Evolutionary conservation across 35 echinoderm and acorn worm genomes (phyloP).

Genomic region (Holothuria glaberrima): DNA sequence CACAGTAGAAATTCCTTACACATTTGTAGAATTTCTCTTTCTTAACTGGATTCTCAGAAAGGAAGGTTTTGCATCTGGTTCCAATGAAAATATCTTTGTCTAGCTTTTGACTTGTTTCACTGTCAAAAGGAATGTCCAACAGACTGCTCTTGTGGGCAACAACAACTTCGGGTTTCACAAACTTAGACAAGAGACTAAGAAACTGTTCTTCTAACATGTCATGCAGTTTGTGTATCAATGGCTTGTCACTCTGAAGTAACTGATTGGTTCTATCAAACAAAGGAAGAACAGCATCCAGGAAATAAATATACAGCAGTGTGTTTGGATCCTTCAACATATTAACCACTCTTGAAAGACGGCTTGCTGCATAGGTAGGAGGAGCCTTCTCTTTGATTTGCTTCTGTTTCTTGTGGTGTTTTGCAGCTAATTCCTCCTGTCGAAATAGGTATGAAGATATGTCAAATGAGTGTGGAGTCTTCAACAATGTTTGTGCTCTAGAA

Average conservation of each 20-base stretch:
- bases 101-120: no score
- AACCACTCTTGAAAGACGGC: slow-evolving; percentile 30
- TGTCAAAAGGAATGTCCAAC: no score
- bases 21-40: no score
- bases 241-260: slow-evolving; percentile 53
- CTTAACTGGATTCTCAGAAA: no score
- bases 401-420: background rate
- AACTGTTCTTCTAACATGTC: no score
- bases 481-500: background rate
- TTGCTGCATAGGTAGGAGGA: background rate
- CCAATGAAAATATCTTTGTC: no score
- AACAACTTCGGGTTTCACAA: no score
- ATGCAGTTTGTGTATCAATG: slow-evolving; percentile 39
- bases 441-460: background rate
- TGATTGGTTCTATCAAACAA: slow-evolving; percentile 38
- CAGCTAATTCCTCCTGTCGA: slow-evolving; percentile 32
- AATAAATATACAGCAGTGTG: slow-evolving; percentile 54
- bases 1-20: no score
- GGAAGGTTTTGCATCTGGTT: no score
- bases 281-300: slow-evolving; percentile 45
- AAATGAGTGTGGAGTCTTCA: background rate
- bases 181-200: no score
- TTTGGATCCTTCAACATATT: slow-evolving; percentile 62
- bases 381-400: background rate
- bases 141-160: no score